A percentile compares a stretch with the other conserved stretches of the same genome.
These are phyloP conservation scores for Colius striatus DNA, from an alignment of 2,113 vertebrate species.

Conservation along the genomic window DNA sequence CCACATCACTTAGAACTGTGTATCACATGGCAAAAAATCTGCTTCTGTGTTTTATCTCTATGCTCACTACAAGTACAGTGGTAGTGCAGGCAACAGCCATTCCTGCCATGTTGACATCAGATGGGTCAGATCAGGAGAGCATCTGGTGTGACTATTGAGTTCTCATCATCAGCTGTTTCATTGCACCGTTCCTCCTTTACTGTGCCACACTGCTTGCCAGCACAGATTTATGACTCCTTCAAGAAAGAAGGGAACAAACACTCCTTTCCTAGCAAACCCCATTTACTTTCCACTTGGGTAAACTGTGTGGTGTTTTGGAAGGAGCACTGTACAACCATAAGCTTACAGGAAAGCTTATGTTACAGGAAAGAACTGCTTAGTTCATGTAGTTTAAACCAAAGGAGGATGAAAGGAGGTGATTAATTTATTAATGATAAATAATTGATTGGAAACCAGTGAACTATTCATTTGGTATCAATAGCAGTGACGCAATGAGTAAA, in stretches of 20 bases:
- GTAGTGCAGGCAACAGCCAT: background rate
- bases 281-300: background rate
- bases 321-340: background rate
- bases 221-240: background rate
- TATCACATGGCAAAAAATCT: background rate
- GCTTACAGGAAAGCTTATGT: background rate
- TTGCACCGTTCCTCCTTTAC: background rate
- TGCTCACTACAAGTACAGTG: background rate
- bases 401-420: background rate
- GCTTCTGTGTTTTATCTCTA: background rate
- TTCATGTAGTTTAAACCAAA: background rate
- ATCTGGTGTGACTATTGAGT: background rate
- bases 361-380: background rate
- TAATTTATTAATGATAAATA: background rate
- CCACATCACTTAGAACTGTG: background rate
- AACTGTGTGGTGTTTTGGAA: background rate
- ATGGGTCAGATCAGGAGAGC: background rate
- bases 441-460: background rate
- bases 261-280: background rate
- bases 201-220: fast-evolving
- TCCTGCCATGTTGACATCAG: background rate
- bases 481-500: background rate
- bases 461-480: background rate
- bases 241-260: background rate
- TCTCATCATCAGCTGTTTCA: background rate